Percentiles rank a stretch among this genome's conserved stretches.
Evolutionary conservation across 2,888 invertebrate species (phyloP).

Genomic region (Bhutanitis thaidina): DNA sequence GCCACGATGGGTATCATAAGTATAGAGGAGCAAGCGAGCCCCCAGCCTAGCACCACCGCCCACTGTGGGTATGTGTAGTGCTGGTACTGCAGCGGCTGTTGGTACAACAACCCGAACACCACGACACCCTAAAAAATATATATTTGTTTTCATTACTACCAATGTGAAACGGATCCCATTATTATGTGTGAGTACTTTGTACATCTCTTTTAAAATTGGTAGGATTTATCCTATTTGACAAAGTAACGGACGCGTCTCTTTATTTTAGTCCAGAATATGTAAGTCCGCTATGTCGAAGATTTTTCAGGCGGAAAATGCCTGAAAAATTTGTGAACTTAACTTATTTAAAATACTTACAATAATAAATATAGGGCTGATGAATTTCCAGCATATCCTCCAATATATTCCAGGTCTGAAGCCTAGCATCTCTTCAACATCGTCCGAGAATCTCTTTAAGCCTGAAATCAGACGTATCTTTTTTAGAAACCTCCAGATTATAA

Average conservation of each 20-base stretch:
- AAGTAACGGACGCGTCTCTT: too few species aligned
- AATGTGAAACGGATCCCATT: too few species aligned
- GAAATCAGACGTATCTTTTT: constrained; percentile 22
- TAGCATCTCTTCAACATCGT: constrained; percentile 89
- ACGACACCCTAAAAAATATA: constrained; percentile 78
- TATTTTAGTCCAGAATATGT: too few species aligned
- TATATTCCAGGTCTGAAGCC: constrained; percentile 87
- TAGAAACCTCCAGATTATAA: background rate
- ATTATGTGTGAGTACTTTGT: too few species aligned
- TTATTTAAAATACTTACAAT: constrained; percentile 78
- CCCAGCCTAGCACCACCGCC: constrained; percentile 87
- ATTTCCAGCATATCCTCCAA: constrained; percentile 93
- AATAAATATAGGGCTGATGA: constrained; percentile 88
- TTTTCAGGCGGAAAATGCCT: too few species aligned
- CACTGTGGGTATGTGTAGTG: constrained; percentile 85
- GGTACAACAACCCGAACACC: constrained; percentile 82
- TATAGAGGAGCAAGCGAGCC: constrained; percentile 85
- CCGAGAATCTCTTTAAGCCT: constrained; percentile 88
- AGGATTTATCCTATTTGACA: too few species aligned
- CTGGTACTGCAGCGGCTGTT: constrained; percentile 83
- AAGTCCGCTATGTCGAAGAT: too few species aligned
- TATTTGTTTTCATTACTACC: too few species aligned
- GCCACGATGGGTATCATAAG: constrained; percentile 86
- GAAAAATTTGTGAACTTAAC: too few species aligned
- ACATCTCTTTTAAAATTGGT: too few species aligned